These are phyloP conservation scores for Sorex fumeus DNA, from an alignment of 2,113 vertebrate species.

Conservation along the genomic window DNA sequence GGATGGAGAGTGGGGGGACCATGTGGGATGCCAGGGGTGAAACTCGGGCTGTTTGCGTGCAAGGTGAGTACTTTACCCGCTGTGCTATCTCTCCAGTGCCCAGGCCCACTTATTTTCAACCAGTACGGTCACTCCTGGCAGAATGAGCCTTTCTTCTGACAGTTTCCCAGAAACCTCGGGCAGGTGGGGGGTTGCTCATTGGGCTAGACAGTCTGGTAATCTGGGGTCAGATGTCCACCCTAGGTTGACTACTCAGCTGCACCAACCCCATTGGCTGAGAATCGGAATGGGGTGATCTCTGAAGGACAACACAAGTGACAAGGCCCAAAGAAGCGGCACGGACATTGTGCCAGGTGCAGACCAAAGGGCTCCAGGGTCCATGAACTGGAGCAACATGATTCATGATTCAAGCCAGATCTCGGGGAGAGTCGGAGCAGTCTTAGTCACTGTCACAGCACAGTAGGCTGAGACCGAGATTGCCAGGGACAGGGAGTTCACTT, in stretches of 20 bases:
- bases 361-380: neutral
- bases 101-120: slow-evolving; percentile 10
- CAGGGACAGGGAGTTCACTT: neutral
- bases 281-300: neutral
- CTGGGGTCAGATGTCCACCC: neutral
- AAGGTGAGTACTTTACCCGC: no score
- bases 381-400: neutral
- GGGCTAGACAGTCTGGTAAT: neutral
- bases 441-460: neutral
- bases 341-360: neutral
- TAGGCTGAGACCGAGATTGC: neutral
- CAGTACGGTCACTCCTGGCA: neutral
- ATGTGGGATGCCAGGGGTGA: no score
- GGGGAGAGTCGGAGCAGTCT: slow-evolving; percentile 25
- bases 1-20: no score
- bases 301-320: neutral
- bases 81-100: no score
- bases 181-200: neutral
- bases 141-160: neutral
- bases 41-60: no score
- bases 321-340: neutral
- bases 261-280: neutral
- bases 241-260: neutral
- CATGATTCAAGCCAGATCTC: neutral
- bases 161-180: neutral